Conservation (phyloP, 2,113 vertebrate species). For the Lycaon pictus region DNA sequence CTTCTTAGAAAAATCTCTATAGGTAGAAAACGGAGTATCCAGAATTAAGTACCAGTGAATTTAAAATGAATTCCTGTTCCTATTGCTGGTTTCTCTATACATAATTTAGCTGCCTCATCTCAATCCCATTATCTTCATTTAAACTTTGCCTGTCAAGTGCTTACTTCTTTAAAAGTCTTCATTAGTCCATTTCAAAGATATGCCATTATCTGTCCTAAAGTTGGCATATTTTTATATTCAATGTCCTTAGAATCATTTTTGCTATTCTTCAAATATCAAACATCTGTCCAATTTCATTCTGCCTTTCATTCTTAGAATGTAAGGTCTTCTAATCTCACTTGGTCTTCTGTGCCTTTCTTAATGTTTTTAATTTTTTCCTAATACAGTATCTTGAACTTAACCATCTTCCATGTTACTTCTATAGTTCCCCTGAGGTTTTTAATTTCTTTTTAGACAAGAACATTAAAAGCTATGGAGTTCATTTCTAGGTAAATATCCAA, state of each 20-base stretch:
- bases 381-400: not conserved
- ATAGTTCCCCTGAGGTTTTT: not conserved
- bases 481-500: constrained; percentile 12
- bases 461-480: constrained; percentile 33
- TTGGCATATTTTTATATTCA: not conserved
- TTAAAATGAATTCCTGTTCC: constrained; percentile 17
- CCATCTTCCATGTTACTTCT: not conserved
- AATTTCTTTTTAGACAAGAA: constrained; percentile 44
- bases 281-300: constrained; percentile 39
- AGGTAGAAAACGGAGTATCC: not conserved
- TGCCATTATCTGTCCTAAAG: not conserved
- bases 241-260: constrained; percentile 37
- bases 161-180: not conserved
- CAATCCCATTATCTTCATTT: constrained; percentile 11
- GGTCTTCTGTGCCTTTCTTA: not conserved
- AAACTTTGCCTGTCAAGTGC: constrained; percentile 32
- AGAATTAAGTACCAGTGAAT: not conserved
- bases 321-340: constrained; percentile 20
- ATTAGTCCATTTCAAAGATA: constrained; percentile 47
- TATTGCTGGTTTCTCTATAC: not conserved
- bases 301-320: constrained; percentile 40
- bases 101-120: not conserved
- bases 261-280: not conserved
- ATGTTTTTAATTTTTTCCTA: constrained; percentile 56
- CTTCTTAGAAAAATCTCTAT: constrained; percentile 31